Conservation (phyloP, 2,888 invertebrate genomes). For the Chesias legatella region DNA sequence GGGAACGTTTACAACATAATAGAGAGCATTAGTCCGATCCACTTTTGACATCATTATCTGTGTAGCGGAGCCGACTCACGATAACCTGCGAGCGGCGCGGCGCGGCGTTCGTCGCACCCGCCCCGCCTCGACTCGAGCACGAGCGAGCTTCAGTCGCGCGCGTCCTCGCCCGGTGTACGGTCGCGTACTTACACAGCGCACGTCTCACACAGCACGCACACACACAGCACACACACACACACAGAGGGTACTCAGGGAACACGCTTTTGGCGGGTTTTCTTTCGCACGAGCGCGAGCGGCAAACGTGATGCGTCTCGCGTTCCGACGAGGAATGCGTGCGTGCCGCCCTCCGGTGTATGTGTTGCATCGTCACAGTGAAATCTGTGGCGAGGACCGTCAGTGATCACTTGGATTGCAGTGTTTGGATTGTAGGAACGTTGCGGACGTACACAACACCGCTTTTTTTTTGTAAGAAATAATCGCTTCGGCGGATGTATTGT, state of each 20-base stretch:
- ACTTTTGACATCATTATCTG: conserved; percentile 81
- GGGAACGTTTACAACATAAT: conserved; percentile 72
- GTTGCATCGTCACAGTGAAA: conserved; percentile 59
- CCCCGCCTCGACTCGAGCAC: conserved; percentile 45
- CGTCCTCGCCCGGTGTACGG: conserved; percentile 54
- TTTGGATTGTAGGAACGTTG: conserved; percentile 67
- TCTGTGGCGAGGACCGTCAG: conserved; percentile 58
- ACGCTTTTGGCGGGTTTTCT: conserved; percentile 76
- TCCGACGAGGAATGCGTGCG: conserved; percentile 65
- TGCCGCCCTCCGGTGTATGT: conserved; percentile 53
- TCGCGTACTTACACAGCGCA: conserved; percentile 45
- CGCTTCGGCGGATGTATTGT: conserved; percentile 67
- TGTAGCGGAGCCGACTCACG: conserved; percentile 71
- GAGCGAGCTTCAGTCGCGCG: conserved; percentile 62
- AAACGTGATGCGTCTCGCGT: conserved; percentile 63
- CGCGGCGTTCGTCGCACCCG: conserved; percentile 64
- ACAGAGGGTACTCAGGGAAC: conserved; percentile 55
- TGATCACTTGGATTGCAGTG: conserved; percentile 79
- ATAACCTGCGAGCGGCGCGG: conserved; percentile 74
- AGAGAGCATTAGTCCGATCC: conserved; percentile 77
- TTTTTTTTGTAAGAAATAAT: conserved; percentile 68
- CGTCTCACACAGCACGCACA: conserved; percentile 30
- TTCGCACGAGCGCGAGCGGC: conserved; percentile 57
- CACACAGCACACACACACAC: conserved; percentile 18
- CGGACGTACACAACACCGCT: conserved; percentile 48